Percentiles rank a stretch among this genome's conserved stretches.
Conservation (phyloP, 2,888 invertebrate species). For the Nephrotoma guestfalica region DNA sequence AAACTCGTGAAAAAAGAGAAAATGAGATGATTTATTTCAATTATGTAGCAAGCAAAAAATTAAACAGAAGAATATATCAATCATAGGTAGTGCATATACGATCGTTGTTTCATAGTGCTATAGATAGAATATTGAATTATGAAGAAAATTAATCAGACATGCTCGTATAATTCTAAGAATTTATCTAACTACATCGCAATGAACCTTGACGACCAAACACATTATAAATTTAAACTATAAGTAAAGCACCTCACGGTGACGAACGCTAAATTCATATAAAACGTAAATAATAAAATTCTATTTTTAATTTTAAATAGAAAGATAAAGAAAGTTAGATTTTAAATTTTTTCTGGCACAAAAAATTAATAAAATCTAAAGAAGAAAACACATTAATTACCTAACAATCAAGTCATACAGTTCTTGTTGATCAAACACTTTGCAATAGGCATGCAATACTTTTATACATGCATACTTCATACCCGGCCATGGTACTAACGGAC, state of each 20-base stretch:
- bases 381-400: slow-evolving; percentile 38
- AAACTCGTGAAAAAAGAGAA: no score
- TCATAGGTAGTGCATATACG: no score
- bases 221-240: neutral
- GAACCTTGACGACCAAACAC: neutral
- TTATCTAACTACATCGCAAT: neutral
- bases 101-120: no score
- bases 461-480: slow-evolving; percentile 71
- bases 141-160: no score
- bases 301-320: neutral
- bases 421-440: slow-evolving; percentile 72
- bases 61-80: no score
- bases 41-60: no score
- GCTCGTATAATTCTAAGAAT: no score
- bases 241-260: neutral
- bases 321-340: neutral
- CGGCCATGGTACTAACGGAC: slow-evolving; percentile 52
- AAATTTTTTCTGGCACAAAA: neutral
- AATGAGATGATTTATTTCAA: no score
- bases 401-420: slow-evolving; percentile 65
- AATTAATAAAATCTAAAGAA: neutral
- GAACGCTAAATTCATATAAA: neutral
- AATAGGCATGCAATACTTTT: slow-evolving; percentile 69
- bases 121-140: no score
- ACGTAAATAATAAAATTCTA: neutral